Evolutionary conservation across 2,797 vertebrate species (phyloP).

Genomic region (Siniperca scherzeri): DNA sequence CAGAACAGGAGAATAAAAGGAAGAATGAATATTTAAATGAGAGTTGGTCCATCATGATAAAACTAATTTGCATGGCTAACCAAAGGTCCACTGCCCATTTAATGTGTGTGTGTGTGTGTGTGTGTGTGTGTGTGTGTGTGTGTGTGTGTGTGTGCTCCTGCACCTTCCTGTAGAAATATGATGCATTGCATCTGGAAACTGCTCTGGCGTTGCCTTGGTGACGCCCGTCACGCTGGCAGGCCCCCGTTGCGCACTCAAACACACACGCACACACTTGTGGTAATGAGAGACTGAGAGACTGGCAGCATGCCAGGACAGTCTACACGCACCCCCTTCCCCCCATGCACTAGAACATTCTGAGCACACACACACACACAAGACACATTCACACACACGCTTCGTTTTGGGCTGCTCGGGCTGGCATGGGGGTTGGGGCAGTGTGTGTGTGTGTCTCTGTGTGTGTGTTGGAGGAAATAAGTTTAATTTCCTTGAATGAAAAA

Average conservation of each 20-base stretch:
- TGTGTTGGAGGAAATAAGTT: slow-evolving; percentile 24
- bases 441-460: slow-evolving; percentile 23
- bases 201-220: slow-evolving; percentile 86
- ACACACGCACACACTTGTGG: slow-evolving; percentile 57
- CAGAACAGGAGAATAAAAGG: slow-evolving; percentile 38
- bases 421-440: slow-evolving; percentile 57
- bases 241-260: slow-evolving; percentile 57
- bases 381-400: slow-evolving; percentile 18
- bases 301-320: slow-evolving; percentile 83
- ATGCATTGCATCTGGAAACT: slow-evolving; percentile 81
- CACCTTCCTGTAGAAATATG: slow-evolving; percentile 79
- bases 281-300: slow-evolving; percentile 83
- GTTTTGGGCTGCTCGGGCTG: slow-evolving; percentile 38
- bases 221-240: slow-evolving; percentile 84
- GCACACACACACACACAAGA: slow-evolving; percentile 39
- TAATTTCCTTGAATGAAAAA: slow-evolving; percentile 35
- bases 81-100: slow-evolving; percentile 57
- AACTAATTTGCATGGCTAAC: slow-evolving; percentile 69
- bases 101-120: slow-evolving; percentile 9
- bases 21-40: slow-evolving; percentile 76
- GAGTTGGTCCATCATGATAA: slow-evolving; percentile 61
- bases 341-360: slow-evolving; percentile 68
- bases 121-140: slow-evolving; percentile 2
- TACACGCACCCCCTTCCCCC: slow-evolving; percentile 56
- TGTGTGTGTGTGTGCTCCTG: slow-evolving; percentile 25